These are phyloP conservation scores for Chrysopa pallens DNA, from an alignment of 1,140 invertebrate genomes.

Conservation along the genomic window DNA sequence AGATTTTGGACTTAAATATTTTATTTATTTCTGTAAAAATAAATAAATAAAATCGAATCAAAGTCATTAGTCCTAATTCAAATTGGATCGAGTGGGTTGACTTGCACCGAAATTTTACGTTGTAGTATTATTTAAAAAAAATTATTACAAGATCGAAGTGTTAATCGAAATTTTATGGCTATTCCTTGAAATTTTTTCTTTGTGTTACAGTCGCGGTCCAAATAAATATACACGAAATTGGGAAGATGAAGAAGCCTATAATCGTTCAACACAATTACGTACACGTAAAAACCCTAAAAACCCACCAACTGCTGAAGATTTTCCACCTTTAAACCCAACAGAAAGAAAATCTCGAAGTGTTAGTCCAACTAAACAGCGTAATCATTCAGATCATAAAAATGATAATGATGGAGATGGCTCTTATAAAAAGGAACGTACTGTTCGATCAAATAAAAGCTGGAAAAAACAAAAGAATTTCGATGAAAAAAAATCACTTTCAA, in stretches of 20 bases:
- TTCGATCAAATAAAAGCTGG: background rate
- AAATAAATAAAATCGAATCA: no score
- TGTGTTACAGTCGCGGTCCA: constrained; percentile 51
- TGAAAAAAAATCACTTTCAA: background rate
- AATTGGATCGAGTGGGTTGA: no score
- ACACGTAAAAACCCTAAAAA: constrained; percentile 15
- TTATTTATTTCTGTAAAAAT: no score
- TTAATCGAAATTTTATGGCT: no score
- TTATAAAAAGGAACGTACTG: no score
- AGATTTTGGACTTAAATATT: no score
- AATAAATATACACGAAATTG: constrained; percentile 82
- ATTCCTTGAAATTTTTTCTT: no score
- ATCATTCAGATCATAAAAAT: constrained; percentile 9
- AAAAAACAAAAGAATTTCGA: background rate
- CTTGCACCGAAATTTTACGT: no score
- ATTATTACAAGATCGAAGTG: no score
- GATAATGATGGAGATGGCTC: no score
- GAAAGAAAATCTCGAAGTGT: constrained; percentile 12
- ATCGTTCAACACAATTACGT: constrained; percentile 11
- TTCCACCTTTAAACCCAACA: constrained; percentile 20
- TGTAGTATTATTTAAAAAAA: no score
- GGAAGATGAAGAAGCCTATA: constrained; percentile 80
- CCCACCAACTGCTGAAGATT: constrained; percentile 23
- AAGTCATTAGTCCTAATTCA: no score
- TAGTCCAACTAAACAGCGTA: background rate